Base-by-base conservation (phyloP, 2,888 invertebrate species). In the Eupithecia exiguata region DNA sequence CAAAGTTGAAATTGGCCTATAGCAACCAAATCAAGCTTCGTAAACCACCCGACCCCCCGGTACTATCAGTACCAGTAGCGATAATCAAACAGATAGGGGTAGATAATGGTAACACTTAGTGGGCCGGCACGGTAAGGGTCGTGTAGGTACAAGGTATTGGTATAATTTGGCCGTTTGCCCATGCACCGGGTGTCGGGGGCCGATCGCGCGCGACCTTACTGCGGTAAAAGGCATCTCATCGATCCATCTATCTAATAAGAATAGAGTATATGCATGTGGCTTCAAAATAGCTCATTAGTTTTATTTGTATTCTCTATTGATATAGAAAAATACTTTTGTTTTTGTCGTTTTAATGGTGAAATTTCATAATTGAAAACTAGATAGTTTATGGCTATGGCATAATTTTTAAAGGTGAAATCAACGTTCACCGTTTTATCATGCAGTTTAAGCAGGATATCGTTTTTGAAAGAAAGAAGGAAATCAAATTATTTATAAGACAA, bases 61-160 rank as follows among this genome's bases (percentile, higher is more conserved):
- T 84, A 88, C 88, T 84, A 83, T 82, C 84, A 79, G 90, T 87
- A 87, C 89, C 86, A 84, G 86, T 86, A 83, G 83, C 83, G 79
- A 81, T 85, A 84, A 85, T 83, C 85, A 83, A 85, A 85, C 83
- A 85, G 67, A 74, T 74, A 76, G 62, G 65, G 5, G 84, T 84
- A 86, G 87, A 90, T 91, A 92, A 91, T 88, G 89, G 91, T 92
- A 89, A 91, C 91, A 89, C 91, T 89, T 89, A 83, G 90, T 84
- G 88, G 84, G 86, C 86, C 84, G 88, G 88, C 83, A 87, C 89
- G 85, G 75, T 65, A 75, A 79, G 80, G 79, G 70, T 76, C 75
- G 71, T n/a, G 10, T 21, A 2, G 49, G 21, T 53, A 75, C 58
- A 12, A 58, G 5, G 21, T 25, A 58, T 58, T 21, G 58, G 80